Percentiles rank a stretch among this genome's conserved stretches.
These are phyloP conservation scores for Schizaphis graminum DNA, from an alignment of 2,888 invertebrate species.

Conservation along the genomic window DNA sequence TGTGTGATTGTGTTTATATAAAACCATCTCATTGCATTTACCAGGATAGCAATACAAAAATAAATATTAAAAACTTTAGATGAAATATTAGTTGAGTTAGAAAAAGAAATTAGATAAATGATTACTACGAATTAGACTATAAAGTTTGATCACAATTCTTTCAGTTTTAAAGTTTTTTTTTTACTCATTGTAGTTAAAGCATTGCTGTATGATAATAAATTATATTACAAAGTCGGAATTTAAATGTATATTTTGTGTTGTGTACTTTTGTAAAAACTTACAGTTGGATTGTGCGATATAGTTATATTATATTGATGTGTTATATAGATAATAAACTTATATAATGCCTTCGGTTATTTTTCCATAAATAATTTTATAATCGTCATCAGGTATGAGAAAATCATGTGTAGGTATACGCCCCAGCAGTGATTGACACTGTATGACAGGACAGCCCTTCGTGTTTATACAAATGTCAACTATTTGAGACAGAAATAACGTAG, in stretches of 20 bases:
- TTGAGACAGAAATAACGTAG: not conserved
- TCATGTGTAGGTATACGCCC: not conserved
- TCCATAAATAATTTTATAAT: not conserved
- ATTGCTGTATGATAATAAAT: not conserved
- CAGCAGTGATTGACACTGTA: not conserved
- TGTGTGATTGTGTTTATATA: not conserved
- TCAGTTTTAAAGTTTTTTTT: not conserved
- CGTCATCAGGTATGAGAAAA: not conserved
- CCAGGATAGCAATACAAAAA: not conserved
- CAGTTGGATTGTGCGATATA: not conserved
- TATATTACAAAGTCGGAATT: not conserved
- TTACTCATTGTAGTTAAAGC: not conserved
- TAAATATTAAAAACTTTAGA: not conserved
- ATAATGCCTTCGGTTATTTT: not conserved
- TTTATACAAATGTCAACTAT: not conserved
- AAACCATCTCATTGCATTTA: not conserved
- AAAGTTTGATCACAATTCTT: not conserved
- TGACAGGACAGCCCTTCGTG: not conserved
- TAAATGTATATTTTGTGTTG: not conserved
- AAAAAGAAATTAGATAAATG: not conserved
- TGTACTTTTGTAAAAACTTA: not conserved
- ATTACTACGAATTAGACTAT: not conserved
- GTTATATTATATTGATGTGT: not conserved
- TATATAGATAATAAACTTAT: not conserved
- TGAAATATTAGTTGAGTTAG: not conserved